phyloP scores from a whole-genome alignment of 2,113 vertebrate genomes.

The Felis chaus region DNA sequence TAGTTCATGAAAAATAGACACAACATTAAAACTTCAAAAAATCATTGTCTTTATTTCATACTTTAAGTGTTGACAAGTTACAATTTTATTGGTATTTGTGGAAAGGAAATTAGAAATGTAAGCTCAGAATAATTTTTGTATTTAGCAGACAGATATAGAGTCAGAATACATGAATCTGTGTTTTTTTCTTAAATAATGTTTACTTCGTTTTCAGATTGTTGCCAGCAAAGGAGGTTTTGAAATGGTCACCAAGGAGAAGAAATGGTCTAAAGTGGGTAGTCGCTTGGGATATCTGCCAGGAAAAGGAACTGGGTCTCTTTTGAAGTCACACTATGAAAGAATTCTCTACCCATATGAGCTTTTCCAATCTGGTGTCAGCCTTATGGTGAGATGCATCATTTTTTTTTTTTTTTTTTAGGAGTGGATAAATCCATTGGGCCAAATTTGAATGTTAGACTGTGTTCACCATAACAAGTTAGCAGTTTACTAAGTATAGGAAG shows the following conservation, averaged over 20 bases:
- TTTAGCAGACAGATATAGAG: not conserved
- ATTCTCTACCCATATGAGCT: conserved; percentile 98
- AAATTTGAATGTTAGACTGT: not conserved
- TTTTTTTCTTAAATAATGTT: conserved; percentile 56
- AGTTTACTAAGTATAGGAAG: not conserved
- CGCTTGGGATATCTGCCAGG: conserved; percentile 95
- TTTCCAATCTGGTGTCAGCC: conserved; percentile 96
- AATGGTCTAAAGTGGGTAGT: conserved; percentile 95
- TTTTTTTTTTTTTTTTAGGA: conserved; percentile 32
- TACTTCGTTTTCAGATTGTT: conserved; percentile 89
- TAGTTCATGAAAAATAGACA: not conserved
- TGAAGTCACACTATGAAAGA: conserved; percentile 96
- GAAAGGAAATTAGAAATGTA: conserved; percentile 36
- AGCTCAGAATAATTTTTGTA: conserved; percentile 3
- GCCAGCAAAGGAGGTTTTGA: conserved; percentile 97
- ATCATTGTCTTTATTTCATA: not conserved
- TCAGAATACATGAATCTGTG: not conserved
- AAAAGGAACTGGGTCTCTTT: conserved; percentile 92
- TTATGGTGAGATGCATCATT: conserved; percentile 89
- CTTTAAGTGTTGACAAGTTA: not conserved
- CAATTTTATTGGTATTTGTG: not conserved
- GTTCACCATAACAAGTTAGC: not conserved
- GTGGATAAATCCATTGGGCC: not conserved
- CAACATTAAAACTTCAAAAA: not conserved
- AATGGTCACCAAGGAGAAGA: conserved; percentile 95